phyloP scores from a whole-genome alignment of 2,888 invertebrate species.

The Drosophila mercatorum region DNA sequence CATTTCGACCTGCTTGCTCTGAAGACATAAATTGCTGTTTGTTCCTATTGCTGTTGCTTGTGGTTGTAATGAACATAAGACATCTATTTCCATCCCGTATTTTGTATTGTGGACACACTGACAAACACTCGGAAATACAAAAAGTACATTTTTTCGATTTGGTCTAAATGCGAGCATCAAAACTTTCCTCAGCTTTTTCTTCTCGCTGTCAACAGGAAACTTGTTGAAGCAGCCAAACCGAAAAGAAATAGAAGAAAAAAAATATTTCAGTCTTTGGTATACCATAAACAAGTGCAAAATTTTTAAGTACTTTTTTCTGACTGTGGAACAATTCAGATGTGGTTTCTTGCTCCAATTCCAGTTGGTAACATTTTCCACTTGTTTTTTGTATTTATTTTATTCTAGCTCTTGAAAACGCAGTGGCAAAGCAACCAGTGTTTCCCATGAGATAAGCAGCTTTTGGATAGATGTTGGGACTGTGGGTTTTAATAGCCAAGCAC shows the following conservation, averaged over 20 bases:
- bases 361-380: constrained; percentile 52
- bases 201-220: constrained; percentile 49
- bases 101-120: constrained; percentile 16
- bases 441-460: constrained; percentile 73
- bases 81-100: constrained; percentile 57
- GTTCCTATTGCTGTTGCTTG: constrained; percentile 8
- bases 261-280: constrained; percentile 46
- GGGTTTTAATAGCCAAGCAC: constrained; percentile 37
- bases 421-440: constrained; percentile 75
- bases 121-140: constrained; percentile 1
- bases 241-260: constrained; percentile 5
- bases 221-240: constrained; percentile 62
- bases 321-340: constrained; percentile 60
- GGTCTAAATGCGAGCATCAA: constrained; percentile 27
- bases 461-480: neutral
- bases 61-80: constrained; percentile 71
- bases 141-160: constrained; percentile 33
- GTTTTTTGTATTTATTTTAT: neutral
- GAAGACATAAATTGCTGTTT: constrained; percentile 66
- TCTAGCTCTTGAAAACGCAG: constrained; percentile 17
- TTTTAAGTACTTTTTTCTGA: constrained; percentile 43
- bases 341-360: constrained; percentile 67
- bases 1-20: constrained; percentile 41
- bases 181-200: constrained; percentile 30
- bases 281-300: constrained; percentile 56